These are phyloP conservation scores for Crotalus tigris DNA, from an alignment of 2,113 vertebrate species.

Conservation along the genomic window DNA sequence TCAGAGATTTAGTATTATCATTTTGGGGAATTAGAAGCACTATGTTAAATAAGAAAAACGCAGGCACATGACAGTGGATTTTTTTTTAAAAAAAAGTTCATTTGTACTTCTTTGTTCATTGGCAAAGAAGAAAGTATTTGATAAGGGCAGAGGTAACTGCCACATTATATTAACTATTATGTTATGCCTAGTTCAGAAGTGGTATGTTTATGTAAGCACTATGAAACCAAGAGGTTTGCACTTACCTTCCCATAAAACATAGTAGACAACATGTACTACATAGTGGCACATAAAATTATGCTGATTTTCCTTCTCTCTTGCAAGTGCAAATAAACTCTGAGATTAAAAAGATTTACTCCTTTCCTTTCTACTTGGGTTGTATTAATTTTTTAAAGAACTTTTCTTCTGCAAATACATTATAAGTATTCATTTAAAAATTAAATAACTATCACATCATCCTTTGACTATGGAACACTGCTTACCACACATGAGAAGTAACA, in stretches of 20 bases:
- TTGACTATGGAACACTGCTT: neutral
- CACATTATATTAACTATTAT: neutral
- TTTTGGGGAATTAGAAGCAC: neutral
- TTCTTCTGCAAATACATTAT: conserved; percentile 12
- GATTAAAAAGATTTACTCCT: neutral
- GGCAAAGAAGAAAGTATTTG: neutral
- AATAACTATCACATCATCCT: neutral
- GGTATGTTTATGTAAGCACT: neutral
- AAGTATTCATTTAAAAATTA: neutral
- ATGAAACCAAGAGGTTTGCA: neutral
- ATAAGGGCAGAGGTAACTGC: neutral
- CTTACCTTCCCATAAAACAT: neutral
- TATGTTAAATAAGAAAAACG: neutral
- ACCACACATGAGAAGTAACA: neutral
- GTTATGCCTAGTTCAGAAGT: neutral
- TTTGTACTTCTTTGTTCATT: neutral
- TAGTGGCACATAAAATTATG: neutral
- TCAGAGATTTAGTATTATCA: neutral
- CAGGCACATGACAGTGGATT: neutral
- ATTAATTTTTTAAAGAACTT: neutral
- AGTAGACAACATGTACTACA: neutral
- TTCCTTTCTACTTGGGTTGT: neutral
- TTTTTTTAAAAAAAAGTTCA: neutral
- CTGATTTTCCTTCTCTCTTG: neutral
- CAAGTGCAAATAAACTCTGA: neutral